A percentile compares a stretch with the other conserved stretches of the same genome.
phyloP scores from a whole-genome alignment of 2,113 vertebrate species.

The Datnioides undecimradiatus region DNA sequence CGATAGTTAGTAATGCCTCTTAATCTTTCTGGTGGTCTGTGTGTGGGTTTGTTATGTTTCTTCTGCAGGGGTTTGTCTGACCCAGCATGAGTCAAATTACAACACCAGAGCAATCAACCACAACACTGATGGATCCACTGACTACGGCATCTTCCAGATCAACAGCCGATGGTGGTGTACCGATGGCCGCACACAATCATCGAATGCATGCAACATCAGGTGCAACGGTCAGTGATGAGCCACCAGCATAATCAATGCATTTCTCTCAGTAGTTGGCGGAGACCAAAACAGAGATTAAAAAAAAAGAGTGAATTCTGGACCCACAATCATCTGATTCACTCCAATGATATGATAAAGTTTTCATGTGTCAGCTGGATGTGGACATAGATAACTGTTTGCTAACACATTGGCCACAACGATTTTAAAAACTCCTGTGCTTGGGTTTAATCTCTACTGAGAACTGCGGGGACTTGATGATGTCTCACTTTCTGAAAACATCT shows the following conservation, averaged over 20 bases:
- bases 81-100: constrained; percentile 13
- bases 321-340: no score
- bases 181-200: accelerated
- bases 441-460: no score
- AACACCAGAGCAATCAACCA: constrained; percentile 21
- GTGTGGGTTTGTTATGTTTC: neutral
- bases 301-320: no score
- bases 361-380: no score
- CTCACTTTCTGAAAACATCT: no score
- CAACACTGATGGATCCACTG: constrained; percentile 52
- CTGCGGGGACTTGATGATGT: no score
- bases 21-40: neutral
- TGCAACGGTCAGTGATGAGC: constrained; percentile 55
- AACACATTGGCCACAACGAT: no score
- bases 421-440: no score
- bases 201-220: constrained; percentile 1
- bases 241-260: neutral
- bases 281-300: no score
- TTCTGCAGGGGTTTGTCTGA: constrained; percentile 68
- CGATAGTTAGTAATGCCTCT: neutral
- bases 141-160: constrained; percentile 76
- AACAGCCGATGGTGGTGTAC: constrained; percentile 69
- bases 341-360: no score
- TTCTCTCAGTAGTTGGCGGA: no score
- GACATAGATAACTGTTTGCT: no score